Percentiles rank a stretch among this genome's conserved stretches.
Evolutionary conservation across 2,797 vertebrate genomes (phyloP).

Genomic region (Leuciscus waleckii): DNA sequence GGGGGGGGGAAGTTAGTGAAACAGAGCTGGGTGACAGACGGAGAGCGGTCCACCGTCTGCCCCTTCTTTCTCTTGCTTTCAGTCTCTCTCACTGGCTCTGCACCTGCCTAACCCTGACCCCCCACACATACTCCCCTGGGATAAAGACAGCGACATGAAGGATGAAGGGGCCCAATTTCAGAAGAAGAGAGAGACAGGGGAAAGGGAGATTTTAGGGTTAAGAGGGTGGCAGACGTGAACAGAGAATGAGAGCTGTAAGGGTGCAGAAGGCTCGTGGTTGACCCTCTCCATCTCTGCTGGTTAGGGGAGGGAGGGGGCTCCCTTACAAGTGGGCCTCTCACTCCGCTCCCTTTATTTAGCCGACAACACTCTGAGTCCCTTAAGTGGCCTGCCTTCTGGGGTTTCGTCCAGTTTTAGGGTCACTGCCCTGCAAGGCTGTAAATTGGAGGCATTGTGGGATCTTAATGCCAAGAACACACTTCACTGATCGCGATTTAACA

Average conservation of each 20-base stretch:
- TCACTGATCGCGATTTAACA: conserved; percentile 39
- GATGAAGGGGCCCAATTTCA: conserved; percentile 19
- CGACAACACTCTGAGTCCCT: conserved; percentile 74
- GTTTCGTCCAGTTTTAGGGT: conserved; percentile 64
- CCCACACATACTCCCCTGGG: conserved; percentile 51
- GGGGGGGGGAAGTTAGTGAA: conserved; percentile 54
- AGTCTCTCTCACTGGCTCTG: conserved; percentile 61
- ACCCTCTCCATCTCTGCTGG: conserved; percentile 68
- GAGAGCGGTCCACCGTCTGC: conserved; percentile 57
- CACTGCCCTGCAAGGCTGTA: conserved; percentile 61
- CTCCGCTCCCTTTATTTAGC: conserved; percentile 63
- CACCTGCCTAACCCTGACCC: conserved; percentile 77
- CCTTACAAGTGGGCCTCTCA: conserved; percentile 69
- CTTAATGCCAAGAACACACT: conserved; percentile 38
- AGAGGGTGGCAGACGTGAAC: conserved; percentile 58
- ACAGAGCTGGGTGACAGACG: conserved; percentile 74
- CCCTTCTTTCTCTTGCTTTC: conserved; percentile 36
- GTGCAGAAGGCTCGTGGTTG: conserved; percentile 73
- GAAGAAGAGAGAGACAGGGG: not conserved
- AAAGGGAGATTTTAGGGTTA: conserved; percentile 11
- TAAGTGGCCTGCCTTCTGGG: conserved; percentile 66
- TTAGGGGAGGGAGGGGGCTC: conserved; percentile 49
- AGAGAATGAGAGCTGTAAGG: conserved; percentile 62
- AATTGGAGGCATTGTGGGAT: conserved; percentile 52
- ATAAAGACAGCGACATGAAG: not conserved